Percentiles rank a stretch among this genome's conserved stretches.
phyloP scores from a whole-genome alignment of 2,113 vertebrate genomes.

The Periophthalmodon schlosseri region DNA sequence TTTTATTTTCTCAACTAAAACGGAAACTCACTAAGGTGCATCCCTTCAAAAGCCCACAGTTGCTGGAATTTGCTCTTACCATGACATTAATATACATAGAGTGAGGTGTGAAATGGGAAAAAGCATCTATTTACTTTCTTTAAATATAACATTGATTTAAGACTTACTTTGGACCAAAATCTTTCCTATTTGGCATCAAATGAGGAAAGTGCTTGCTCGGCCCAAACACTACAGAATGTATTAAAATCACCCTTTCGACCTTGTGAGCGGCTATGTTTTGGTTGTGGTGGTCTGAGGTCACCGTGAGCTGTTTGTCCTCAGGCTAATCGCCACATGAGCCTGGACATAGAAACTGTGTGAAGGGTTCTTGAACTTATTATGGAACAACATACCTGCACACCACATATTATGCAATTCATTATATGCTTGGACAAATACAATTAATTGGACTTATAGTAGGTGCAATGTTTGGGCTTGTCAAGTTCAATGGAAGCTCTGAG shows the following conservation, averaged over 20 bases:
- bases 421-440: conserved; percentile 24
- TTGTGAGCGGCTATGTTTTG: conserved; percentile 59
- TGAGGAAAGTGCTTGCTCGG: background rate
- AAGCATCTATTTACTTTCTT: too few species aligned
- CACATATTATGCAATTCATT: conserved; percentile 19
- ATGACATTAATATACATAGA: too few species aligned
- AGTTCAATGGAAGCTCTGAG: conserved; percentile 23
- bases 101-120: too few species aligned
- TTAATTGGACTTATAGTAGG: background rate
- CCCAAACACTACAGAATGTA: conserved; percentile 41
- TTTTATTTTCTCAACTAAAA: too few species aligned
- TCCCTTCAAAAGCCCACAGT: too few species aligned
- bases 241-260: conserved; percentile 32
- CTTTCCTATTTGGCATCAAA: background rate
- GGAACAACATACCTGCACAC: conserved; percentile 8
- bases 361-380: conserved; percentile 30
- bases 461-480: conserved; percentile 39
- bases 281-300: conserved; percentile 49
- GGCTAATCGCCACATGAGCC: conserved; percentile 52
- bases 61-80: too few species aligned
- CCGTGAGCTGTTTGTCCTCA: conserved; percentile 25
- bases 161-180: too few species aligned
- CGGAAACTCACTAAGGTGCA: too few species aligned
- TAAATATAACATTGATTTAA: too few species aligned
- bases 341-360: conserved; percentile 19